phyloP scores from a whole-genome alignment of 2,797 vertebrate genomes.

The Pseudochirops cupreus region DNA sequence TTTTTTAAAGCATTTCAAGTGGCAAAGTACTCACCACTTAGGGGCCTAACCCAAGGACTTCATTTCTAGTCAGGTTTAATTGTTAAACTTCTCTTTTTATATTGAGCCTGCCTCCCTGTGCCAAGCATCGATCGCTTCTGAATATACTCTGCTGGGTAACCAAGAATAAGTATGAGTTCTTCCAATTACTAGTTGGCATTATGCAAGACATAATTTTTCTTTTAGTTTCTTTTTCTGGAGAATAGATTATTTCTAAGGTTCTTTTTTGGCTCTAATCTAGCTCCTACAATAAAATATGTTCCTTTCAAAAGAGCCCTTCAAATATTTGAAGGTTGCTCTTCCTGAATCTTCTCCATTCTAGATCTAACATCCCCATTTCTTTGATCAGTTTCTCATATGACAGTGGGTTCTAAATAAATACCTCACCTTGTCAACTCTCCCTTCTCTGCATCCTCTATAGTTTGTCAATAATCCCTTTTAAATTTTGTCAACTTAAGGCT shows the following conservation, averaged over 20 bases:
- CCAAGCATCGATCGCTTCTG: not conserved
- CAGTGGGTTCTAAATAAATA: not conserved
- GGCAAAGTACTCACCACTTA: not conserved
- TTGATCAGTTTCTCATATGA: not conserved
- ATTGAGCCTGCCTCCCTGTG: not conserved
- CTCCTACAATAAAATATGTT: not conserved
- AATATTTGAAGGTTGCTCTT: not conserved
- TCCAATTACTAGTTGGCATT: not conserved
- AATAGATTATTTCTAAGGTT: not conserved
- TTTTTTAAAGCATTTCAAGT: not conserved
- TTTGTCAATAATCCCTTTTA: not conserved
- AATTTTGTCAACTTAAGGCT: not conserved
- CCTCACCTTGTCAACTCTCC: not conserved
- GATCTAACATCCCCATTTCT: not conserved
- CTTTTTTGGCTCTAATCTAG: not conserved
- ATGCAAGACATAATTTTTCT: not conserved
- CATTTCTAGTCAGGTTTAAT: not conserved
- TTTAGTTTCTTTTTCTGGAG: not conserved
- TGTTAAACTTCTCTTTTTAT: not conserved
- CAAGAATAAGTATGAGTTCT: not conserved
- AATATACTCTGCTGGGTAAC: not conserved
- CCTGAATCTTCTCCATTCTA: not conserved
- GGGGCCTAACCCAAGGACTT: not conserved
- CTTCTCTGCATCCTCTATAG: not conserved
- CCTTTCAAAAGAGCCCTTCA: not conserved